Conservation (phyloP, 2,797 vertebrate genomes). For the Falco novaeseelandiae region DNA sequence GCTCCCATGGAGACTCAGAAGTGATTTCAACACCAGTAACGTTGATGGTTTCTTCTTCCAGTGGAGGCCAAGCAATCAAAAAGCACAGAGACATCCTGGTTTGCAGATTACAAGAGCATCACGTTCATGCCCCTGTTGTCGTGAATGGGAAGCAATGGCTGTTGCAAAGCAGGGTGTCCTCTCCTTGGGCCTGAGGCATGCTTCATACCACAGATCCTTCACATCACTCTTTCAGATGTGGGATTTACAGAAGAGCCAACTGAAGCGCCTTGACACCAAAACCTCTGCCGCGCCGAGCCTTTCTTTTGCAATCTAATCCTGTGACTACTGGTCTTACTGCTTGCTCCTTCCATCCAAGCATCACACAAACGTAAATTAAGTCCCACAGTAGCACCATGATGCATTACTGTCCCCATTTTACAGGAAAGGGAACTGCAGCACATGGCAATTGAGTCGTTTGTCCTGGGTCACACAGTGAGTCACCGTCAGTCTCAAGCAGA, state of each 20-base stretch:
- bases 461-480: not conserved
- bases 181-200: conserved; percentile 6
- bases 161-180: not conserved
- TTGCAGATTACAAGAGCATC: not conserved
- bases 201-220: not conserved
- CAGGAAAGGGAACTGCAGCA: not conserved
- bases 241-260: conserved; percentile 14
- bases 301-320: conserved; percentile 18
- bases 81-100: not conserved
- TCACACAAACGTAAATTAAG: not conserved
- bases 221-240: not conserved
- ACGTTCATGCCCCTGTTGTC: not conserved
- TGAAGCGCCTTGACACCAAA: not conserved
- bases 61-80: not conserved
- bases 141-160: not conserved
- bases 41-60: conserved; percentile 5
- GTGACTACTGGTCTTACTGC: not conserved
- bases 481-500: not conserved
- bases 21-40: not conserved
- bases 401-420: not conserved
- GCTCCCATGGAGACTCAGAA: not conserved
- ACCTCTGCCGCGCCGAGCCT: not conserved
- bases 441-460: not conserved
- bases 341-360: not conserved
- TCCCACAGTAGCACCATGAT: not conserved